Conservation (phyloP, 2,113 vertebrate species). For the Baryphthengus martii region DNA sequence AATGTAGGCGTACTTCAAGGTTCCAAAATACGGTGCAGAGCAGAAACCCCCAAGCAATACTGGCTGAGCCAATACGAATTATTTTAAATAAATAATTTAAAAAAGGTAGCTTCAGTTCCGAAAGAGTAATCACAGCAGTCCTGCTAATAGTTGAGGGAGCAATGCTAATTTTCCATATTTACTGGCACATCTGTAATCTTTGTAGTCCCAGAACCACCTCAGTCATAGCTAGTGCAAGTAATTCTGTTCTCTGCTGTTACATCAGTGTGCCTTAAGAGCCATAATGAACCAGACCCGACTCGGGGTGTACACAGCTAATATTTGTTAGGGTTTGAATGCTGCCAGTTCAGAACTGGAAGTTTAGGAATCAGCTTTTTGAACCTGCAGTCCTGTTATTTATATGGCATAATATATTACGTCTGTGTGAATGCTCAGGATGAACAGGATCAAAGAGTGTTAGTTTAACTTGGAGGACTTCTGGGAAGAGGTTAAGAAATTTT, state of each 20-base stretch:
- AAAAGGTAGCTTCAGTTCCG: not conserved
- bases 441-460: not conserved
- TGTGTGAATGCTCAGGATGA: not conserved
- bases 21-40: not conserved
- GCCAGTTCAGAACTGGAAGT: not conserved
- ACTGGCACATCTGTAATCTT: not conserved
- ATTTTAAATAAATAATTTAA: not conserved
- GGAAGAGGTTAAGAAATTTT: not conserved
- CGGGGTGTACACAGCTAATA: not conserved
- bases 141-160: not conserved
- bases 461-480: not conserved
- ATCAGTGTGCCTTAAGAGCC: not conserved
- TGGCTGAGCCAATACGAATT: not conserved
- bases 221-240: not conserved
- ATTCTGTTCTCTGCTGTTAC: not conserved
- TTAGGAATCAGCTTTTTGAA: not conserved
- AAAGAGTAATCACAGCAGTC: not conserved
- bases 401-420: not conserved
- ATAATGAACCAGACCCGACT: not conserved
- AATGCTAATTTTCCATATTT: not conserved
- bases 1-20: not conserved
- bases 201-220: not conserved
- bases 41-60: not conserved
- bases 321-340: not conserved
- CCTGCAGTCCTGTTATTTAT: not conserved